A percentile compares a stretch with the other conserved stretches of the same genome.
Conservation (phyloP, 2,797 vertebrate species). For the Karalla daura region DNA sequence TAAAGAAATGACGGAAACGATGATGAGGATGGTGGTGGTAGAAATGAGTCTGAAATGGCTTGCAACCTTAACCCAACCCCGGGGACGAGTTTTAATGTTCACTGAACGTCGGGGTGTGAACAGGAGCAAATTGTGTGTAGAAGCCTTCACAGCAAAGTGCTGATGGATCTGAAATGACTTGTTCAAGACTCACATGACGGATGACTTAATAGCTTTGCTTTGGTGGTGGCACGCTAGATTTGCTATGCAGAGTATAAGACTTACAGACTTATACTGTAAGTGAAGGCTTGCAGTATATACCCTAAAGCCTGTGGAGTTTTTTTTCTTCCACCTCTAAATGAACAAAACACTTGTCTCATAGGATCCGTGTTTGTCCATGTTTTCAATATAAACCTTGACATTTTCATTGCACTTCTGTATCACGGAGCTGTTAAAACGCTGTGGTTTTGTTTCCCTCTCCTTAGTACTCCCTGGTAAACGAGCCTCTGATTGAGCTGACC, state of each 20-base stretch:
- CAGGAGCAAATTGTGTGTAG: not conserved
- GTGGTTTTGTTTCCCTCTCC: conserved; percentile 33
- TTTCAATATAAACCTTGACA: conserved; percentile 3
- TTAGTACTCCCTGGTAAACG: conserved; percentile 96
- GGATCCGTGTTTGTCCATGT: not conserved
- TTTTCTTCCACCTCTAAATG: conserved; percentile 3
- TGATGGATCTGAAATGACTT: not conserved
- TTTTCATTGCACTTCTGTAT: not conserved
- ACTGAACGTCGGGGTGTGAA: too few species aligned
- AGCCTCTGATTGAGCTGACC: conserved; percentile 95
- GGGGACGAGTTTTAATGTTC: too few species aligned
- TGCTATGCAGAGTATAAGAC: too few species aligned
- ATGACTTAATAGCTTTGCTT: too few species aligned
- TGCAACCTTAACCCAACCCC: too few species aligned
- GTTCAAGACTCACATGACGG: too few species aligned
- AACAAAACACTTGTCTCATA: not conserved
- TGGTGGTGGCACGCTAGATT: too few species aligned
- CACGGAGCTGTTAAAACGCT: conserved; percentile 7
- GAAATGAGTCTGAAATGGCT: too few species aligned
- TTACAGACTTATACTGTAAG: too few species aligned
- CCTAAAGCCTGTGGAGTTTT: not conserved
- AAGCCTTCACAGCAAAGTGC: not conserved
- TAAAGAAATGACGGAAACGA: too few species aligned
- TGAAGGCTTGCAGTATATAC: not conserved
- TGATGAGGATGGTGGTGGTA: too few species aligned